Base-by-base conservation (phyloP, 1,140 invertebrate species). In the Lucilia cuprina region DNA sequence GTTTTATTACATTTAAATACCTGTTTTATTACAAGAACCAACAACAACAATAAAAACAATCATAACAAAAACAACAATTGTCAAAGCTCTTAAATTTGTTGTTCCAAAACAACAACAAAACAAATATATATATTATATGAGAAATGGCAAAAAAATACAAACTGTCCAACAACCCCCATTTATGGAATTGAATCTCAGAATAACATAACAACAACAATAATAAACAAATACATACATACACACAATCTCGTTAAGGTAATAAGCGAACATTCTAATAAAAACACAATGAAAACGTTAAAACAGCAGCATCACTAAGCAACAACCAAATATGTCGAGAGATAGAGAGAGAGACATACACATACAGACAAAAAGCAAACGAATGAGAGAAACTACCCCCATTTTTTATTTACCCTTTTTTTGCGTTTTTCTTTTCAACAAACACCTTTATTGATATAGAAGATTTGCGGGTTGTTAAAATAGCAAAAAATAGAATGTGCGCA, bases 111-210 rank as follows among this genome's bases (percentile, higher is more conserved):
- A 60, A 60, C 14, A 60, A 60, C 14, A 60, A 60, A 60, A 60
- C 25, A 30, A 30, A 30, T 3, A 30, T 21, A 70, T 25, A 12
- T 70, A 25, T 70, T 70, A 12, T 70, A 30, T 60, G 55, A 60
- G 55, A 21, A 70, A 70, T 70, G 65, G 5, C 55, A n/a, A 30
- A 30, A 30, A 30, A 30, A 30, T 30, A n/a, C 14, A 7, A n/a
- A 17, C 25, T 5, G 17, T n/a, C 75, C 25, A 78, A 19, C 75
- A 78, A 78, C 75, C 75, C 75, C 75, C 75, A 78, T 78, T 78
- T 78, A 78, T 78, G 75, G 75, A n/a, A 70, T 70, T 47, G 74
- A 35, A 75, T 75, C 25, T 12, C 10, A 10, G 10, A 77, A 77
- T n/a, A 74, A 12, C 4, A 74, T n/a, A 74, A 30, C n/a, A 74